phyloP scores from a whole-genome alignment of 1,140 invertebrate genomes.

The Tetraneura akinire region DNA sequence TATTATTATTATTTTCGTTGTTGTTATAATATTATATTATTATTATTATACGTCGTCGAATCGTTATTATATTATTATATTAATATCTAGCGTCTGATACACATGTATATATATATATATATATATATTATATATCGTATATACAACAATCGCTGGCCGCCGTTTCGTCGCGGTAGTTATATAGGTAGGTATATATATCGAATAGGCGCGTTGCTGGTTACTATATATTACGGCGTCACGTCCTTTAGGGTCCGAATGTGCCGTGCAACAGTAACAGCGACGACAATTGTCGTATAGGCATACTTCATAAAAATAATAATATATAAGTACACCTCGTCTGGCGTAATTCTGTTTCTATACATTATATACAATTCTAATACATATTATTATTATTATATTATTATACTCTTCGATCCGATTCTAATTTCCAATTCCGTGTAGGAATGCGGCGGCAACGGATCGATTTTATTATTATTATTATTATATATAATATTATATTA shows the following conservation, averaged over 20 bases:
- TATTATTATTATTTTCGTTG: neutral
- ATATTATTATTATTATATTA: neutral
- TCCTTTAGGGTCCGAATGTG: constrained; percentile 18
- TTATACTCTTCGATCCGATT: constrained; percentile 32
- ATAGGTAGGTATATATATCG: too few species aligned
- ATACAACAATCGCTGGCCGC: neutral
- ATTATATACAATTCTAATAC: constrained; percentile 5
- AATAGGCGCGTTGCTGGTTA: too few species aligned
- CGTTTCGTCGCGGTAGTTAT: constrained; percentile 48
- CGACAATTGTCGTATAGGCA: neutral
- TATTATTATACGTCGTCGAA: neutral
- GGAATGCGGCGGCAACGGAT: constrained; percentile 25
- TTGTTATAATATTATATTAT: neutral
- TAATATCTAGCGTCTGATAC: too few species aligned
- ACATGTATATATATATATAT: constrained; percentile 18
- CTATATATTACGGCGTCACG: constrained; percentile 13
- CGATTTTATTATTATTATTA: constrained; percentile 29
- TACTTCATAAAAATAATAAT: neutral
- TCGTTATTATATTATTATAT: neutral
- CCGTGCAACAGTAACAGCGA: neutral
- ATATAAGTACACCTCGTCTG: neutral
- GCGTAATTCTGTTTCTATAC: neutral
- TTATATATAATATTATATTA: constrained; percentile 1
- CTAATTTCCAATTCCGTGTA: constrained; percentile 45
- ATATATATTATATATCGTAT: constrained; percentile 9